Base-by-base conservation (phyloP, 2,888 invertebrate species). In the Allolobophora icterica region DNA sequence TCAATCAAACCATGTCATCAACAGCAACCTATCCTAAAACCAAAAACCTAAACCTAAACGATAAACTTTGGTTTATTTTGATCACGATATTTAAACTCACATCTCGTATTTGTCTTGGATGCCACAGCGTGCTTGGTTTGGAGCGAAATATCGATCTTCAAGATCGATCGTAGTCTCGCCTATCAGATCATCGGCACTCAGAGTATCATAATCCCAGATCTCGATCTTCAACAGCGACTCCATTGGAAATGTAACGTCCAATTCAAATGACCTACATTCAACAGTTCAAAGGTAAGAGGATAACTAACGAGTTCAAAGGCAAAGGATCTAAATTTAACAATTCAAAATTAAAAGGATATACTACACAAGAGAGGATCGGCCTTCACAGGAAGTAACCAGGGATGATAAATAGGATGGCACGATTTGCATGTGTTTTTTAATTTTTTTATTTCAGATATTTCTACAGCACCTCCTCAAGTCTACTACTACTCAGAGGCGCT, bases 161-260 rank as follows among this genome's bases (percentile, higher is more conserved):
- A 95, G 92, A 92, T 95, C 95, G 89, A 95, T 95, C 33, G 92
- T 93, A 11, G 95, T 96, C 87, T 95, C 94, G 0, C 95, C 95
- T 84, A 95, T 95, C 90, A 95, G 93, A 91, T 95, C 94, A 92
- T 96, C 95, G 89, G 93, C 87, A 90, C 93, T 92, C 83, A 94
- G 58, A 89, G 93, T 84, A 94, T 94, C 94, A 83, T 93, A 94
- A 91, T 95, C 94, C 92, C 92, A 92, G 38, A 94, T 92, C 90
- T 92, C 91, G 52, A 94, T 93, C 83, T 91, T 91, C n/a, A 94
- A 89, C 8, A 92, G 91, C 6, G 93, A 93, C 40, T 93, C 93
- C 92, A 93, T 92, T 24, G 93, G 93, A 91, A 93, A 93, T 13
- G 89, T 84, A 5, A 89, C 92, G 35, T 93, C 93, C 84, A 93